phyloP scores from a whole-genome alignment of 2,888 invertebrate genomes.

The Deroplatys truncata region DNA sequence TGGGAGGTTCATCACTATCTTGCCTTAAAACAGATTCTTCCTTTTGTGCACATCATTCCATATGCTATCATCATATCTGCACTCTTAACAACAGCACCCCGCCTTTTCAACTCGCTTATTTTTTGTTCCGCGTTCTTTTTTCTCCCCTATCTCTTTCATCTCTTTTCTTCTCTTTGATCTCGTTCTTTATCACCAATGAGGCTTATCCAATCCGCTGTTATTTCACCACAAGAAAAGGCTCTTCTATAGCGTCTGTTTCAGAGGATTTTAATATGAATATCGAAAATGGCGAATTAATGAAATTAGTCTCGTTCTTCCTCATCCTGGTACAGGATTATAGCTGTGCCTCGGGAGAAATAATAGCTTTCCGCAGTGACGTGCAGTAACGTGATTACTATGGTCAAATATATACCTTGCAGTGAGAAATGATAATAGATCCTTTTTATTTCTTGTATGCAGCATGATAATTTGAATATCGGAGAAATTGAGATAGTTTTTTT shows the following conservation, averaged over 20 bases:
- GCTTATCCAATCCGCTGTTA: slow-evolving; percentile 17
- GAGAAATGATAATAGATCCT: too few relatives aligned
- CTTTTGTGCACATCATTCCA: background rate
- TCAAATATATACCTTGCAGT: too few relatives aligned
- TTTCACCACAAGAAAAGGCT: background rate
- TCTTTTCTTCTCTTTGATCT: slow-evolving; percentile 15
- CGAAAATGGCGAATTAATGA: slow-evolving; percentile 3
- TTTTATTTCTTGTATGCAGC: too few relatives aligned
- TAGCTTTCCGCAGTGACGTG: background rate
- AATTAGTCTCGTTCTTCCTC: background rate
- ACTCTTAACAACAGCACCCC: slow-evolving; percentile 7
- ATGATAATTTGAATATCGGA: too few relatives aligned
- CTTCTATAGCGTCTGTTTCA: background rate
- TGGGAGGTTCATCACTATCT: slow-evolving; percentile 9
- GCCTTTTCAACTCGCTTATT: background rate
- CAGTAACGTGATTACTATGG: background rate
- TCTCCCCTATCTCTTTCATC: background rate
- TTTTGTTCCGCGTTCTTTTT: slow-evolving; percentile 1
- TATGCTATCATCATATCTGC: background rate
- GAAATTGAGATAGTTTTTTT: too few relatives aligned
- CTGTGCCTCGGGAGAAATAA: background rate
- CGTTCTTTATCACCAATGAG: slow-evolving; percentile 15
- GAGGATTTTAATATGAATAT: slow-evolving; percentile 11
- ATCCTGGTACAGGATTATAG: background rate
- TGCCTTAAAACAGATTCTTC: slow-evolving; percentile 8